Percentiles rank a stretch among this genome's conserved stretches.
Evolutionary conservation across 2,113 vertebrate species (phyloP).

Genomic region (Anarrhichthys ocellatus): DNA sequence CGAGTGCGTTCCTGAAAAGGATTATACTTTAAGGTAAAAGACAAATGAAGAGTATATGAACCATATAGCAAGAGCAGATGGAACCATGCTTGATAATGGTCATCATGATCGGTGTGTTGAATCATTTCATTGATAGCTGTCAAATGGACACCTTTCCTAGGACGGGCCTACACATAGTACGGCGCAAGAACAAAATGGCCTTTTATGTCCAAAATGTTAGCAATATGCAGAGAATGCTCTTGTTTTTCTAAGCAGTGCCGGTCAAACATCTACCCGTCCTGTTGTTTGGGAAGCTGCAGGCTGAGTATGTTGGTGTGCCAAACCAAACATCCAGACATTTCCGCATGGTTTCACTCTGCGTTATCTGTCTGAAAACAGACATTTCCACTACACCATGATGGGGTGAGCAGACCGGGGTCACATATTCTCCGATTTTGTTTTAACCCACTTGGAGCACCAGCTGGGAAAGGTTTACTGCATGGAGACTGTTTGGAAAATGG

Average conservation of each 20-base stretch:
- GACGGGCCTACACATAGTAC: not conserved
- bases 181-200: not conserved
- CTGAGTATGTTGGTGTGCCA: slow-evolving; percentile 37
- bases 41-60: not conserved
- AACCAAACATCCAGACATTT: slow-evolving; percentile 63
- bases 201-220: not conserved
- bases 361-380: slow-evolving; percentile 72
- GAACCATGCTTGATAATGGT: not conserved
- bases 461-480: not conserved
- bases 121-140: not conserved
- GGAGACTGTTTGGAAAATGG: not conserved
- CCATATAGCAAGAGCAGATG: not conserved
- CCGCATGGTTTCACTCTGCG: slow-evolving; percentile 46
- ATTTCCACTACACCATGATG: slow-evolving; percentile 49
- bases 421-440: slow-evolving; percentile 23
- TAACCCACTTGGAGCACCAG: not conserved
- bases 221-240: not conserved
- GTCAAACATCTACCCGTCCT: not conserved
- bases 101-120: not conserved
- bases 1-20: not conserved
- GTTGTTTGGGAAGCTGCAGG: slow-evolving; percentile 21
- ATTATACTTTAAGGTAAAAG: not conserved
- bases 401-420: slow-evolving; percentile 10
- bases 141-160: not conserved
- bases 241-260: slow-evolving; percentile 43